phyloP scores from a whole-genome alignment of 2,797 vertebrate genomes.

The Micropoecilia bifurca region DNA sequence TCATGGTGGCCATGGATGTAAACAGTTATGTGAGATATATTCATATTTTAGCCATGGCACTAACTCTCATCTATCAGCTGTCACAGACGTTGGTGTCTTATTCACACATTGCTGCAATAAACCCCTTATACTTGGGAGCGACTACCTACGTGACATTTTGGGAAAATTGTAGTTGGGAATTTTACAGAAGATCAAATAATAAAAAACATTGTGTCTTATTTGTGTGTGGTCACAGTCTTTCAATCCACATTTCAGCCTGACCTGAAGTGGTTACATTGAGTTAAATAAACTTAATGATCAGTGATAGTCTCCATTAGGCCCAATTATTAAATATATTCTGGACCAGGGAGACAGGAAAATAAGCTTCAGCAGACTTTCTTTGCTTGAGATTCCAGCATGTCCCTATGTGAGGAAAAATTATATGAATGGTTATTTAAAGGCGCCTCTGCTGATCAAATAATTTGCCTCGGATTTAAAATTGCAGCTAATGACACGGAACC shows the following conservation, averaged over 20 bases:
- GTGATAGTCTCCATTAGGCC: not conserved
- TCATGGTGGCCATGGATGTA: no score
- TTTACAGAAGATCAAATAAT: no score
- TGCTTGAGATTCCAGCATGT: not conserved
- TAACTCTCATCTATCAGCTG: no score
- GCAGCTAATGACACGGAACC: constrained; percentile 1
- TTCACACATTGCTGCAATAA: no score
- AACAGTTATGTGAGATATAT: no score
- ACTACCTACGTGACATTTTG: no score
- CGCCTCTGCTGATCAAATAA: not conserved
- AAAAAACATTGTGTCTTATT: no score
- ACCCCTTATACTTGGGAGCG: no score
- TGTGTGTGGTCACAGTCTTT: not conserved
- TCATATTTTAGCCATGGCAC: no score
- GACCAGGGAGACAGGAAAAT: not conserved
- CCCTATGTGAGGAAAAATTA: not conserved
- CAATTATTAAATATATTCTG: not conserved
- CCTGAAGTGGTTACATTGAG: not conserved
- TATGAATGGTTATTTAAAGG: not conserved
- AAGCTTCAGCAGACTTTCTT: constrained; percentile 2
- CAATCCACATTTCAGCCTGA: not conserved
- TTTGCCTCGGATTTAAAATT: not conserved
- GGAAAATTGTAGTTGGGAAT: no score
- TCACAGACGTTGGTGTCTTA: no score
- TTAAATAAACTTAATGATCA: not conserved